These are phyloP conservation scores for Drosophila saltans DNA, from an alignment of 1,140 invertebrate genomes.

Conservation along the genomic window DNA sequence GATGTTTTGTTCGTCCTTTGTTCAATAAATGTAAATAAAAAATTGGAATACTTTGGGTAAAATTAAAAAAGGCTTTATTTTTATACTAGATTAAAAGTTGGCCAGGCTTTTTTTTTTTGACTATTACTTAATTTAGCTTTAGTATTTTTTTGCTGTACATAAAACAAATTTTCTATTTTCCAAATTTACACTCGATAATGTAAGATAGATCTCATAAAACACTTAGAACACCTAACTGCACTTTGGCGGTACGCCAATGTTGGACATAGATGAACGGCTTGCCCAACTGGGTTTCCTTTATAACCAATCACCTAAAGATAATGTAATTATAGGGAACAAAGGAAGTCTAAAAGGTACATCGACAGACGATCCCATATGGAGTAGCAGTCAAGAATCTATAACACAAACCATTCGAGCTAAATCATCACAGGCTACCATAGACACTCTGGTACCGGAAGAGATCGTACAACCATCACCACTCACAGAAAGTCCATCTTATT, in stretches of 20 bases:
- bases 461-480: not conserved
- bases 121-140: not conserved
- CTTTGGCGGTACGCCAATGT: conserved; percentile 1
- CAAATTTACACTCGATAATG: not conserved
- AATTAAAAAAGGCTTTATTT: too few relatives aligned
- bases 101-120: not conserved
- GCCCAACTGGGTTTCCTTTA: not conserved
- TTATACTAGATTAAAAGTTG: not conserved
- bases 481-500: not conserved
- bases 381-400: conserved; percentile 11
- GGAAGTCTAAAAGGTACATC: not conserved
- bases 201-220: not conserved
- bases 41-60: not conserved
- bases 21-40: conserved; percentile 16
- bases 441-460: not conserved
- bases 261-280: not conserved
- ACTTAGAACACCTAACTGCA: not conserved
- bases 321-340: not conserved
- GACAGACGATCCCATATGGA: not conserved
- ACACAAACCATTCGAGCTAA: not conserved
- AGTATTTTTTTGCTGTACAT: conserved; percentile 3
- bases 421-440: not conserved
- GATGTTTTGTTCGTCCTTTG: not conserved
- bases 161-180: not conserved
- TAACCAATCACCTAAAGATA: not conserved